phyloP scores from a whole-genome alignment of 1,140 invertebrate genomes.

The Caerostris extrusa region DNA sequence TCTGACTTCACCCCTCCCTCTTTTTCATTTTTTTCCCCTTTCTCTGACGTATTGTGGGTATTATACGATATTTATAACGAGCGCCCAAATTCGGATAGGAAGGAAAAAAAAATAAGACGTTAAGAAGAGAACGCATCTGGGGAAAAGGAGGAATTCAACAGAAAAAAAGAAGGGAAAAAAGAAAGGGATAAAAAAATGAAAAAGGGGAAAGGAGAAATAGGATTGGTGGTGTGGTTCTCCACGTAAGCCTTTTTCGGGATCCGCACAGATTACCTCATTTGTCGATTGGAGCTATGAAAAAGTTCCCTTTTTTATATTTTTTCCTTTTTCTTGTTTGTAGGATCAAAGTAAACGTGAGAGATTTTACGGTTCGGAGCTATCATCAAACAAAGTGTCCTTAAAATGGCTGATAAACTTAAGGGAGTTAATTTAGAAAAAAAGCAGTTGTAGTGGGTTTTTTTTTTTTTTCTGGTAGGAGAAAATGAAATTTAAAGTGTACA shows the following conservation, averaged over 20 bases:
- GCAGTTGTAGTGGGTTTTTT: too few species aligned
- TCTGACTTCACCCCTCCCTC: neutral
- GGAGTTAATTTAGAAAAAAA: neutral
- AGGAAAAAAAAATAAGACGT: neutral
- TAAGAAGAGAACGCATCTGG: neutral
- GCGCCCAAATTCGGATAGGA: neutral
- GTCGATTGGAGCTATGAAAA: neutral
- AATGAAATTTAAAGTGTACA: too few species aligned
- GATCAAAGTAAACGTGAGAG: neutral
- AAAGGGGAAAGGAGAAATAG: neutral
- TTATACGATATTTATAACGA: slow-evolving; percentile 31
- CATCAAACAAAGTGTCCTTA: neutral
- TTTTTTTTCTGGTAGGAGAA: too few species aligned
- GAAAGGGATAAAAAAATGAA: neutral
- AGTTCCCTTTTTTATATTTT: neutral
- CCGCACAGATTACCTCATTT: slow-evolving; percentile 27
- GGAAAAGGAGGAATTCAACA: slow-evolving; percentile 17
- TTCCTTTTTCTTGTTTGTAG: neutral
- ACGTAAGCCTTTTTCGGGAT: slow-evolving; percentile 6
- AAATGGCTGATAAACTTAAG: neutral
- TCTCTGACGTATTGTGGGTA: slow-evolving; percentile 9
- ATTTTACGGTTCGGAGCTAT: neutral
- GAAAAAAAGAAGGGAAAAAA: neutral
- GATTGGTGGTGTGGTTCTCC: slow-evolving; percentile 17
- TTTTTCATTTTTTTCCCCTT: neutral